Conservation (phyloP, 2,888 invertebrate species). For the Plemyria rubiginata region DNA sequence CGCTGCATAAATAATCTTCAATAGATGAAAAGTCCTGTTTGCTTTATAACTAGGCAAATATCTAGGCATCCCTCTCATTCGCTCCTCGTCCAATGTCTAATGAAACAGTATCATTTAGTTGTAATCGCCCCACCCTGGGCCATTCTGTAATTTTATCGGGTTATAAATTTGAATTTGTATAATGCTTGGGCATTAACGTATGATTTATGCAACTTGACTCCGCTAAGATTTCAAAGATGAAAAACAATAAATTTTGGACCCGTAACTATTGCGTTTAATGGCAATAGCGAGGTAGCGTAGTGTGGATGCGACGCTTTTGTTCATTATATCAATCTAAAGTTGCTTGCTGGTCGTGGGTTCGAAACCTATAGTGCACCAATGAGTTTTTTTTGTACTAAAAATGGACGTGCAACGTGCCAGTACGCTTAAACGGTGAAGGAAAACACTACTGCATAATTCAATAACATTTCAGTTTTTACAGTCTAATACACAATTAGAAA, state of each 20-base stretch:
- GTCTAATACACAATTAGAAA: too few relatives aligned
- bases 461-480: too few relatives aligned
- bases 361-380: too few relatives aligned
- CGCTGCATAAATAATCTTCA: neutral
- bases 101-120: constrained; percentile 73
- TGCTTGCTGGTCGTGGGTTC: too few relatives aligned
- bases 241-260: constrained; percentile 84
- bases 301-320: constrained; percentile 51
- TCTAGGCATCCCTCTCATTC: constrained; percentile 20
- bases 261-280: constrained; percentile 82
- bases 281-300: constrained; percentile 50
- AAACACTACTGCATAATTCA: too few relatives aligned
- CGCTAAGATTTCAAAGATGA: constrained; percentile 85
- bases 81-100: constrained; percentile 48
- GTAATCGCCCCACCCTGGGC: constrained; percentile 59
- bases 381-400: too few relatives aligned
- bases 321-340: neutral
- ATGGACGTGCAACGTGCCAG: too few relatives aligned
- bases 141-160: constrained; percentile 85
- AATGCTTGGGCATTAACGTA: constrained; percentile 83
- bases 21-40: neutral
- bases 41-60: neutral
- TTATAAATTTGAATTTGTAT: constrained; percentile 86
- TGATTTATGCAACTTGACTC: constrained; percentile 85
- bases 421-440: too few relatives aligned